Evolutionary conservation across 1,140 invertebrate genomes (phyloP).

Genomic region (Heliconius nattereri): DNA sequence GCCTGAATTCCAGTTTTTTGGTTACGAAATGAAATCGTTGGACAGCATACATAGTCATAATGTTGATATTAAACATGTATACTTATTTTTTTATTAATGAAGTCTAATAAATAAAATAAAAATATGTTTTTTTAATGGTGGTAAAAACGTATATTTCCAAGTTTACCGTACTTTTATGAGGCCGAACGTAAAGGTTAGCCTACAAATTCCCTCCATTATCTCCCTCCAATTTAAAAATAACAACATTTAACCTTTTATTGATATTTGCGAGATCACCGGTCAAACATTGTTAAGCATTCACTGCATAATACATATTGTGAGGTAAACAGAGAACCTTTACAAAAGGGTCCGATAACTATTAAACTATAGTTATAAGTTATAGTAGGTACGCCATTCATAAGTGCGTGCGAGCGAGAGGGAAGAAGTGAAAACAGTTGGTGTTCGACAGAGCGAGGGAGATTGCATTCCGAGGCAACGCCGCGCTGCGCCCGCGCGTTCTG

Average conservation of each 20-base stretch:
- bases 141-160: too few relatives aligned
- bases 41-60: background rate
- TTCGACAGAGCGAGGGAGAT: constrained; percentile 69
- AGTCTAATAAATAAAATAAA: too few relatives aligned
- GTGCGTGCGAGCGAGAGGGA: constrained; percentile 63
- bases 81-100: too few relatives aligned
- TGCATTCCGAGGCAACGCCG: constrained; percentile 67
- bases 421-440: constrained; percentile 58
- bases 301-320: constrained; percentile 10
- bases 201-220: too few relatives aligned
- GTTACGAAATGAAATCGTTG: background rate
- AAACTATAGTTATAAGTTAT: constrained; percentile 5
- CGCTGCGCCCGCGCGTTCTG: constrained; percentile 32
- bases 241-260: background rate
- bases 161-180: too few relatives aligned
- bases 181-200: too few relatives aligned
- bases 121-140: too few relatives aligned
- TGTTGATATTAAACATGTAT: background rate
- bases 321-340: constrained; percentile 45
- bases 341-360: constrained; percentile 51
- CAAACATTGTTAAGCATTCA: background rate
- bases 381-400: constrained; percentile 68
- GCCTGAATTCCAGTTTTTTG: background rate
- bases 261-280: constrained; percentile 8
- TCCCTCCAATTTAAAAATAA: background rate